phyloP scores from a whole-genome alignment of 23 tunicate genomes.

The Corella eumyota region DNA sequence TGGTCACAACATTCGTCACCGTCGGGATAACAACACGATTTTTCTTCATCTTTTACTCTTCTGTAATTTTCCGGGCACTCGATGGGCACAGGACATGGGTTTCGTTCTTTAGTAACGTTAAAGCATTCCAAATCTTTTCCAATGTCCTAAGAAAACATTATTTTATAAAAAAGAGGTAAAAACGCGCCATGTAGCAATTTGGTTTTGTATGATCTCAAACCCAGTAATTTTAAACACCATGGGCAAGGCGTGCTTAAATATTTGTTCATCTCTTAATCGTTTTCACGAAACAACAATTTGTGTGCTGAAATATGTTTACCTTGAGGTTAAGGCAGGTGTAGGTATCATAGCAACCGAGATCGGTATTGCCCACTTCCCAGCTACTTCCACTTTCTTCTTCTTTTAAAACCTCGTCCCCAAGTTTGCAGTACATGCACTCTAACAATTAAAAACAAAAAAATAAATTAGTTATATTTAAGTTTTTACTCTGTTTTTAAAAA shows the following conservation, averaged over 20 bases:
- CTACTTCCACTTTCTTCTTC: constrained; percentile 19
- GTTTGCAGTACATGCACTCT: constrained; percentile 30
- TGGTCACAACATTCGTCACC: constrained; percentile 19
- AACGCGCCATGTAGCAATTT: background rate
- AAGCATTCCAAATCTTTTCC: constrained; percentile 36
- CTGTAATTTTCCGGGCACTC: constrained; percentile 18
- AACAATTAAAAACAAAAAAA: no score
- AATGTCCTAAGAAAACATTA: constrained; percentile 5
- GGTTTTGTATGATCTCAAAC: background rate
- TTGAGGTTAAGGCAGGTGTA: constrained; percentile 21
- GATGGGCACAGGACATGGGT: constrained; percentile 4
- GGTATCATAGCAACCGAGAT: constrained; percentile 37
- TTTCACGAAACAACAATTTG: no score
- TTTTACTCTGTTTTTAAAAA: no score
- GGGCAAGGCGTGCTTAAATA: no score
- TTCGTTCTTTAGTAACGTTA: constrained; percentile 34
- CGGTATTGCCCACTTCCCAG: constrained; percentile 30
- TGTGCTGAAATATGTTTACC: no score
- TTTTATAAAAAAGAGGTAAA: background rate
- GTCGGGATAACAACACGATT: constrained; percentile 37
- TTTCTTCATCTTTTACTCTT: constrained; percentile 23
- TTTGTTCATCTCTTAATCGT: no score
- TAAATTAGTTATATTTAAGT: no score
- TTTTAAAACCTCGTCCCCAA: constrained; percentile 16
- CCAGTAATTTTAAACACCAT: background rate